Evolutionary conservation across 2,113 vertebrate genomes (phyloP).

Genomic region (Helogale parvula): DNA sequence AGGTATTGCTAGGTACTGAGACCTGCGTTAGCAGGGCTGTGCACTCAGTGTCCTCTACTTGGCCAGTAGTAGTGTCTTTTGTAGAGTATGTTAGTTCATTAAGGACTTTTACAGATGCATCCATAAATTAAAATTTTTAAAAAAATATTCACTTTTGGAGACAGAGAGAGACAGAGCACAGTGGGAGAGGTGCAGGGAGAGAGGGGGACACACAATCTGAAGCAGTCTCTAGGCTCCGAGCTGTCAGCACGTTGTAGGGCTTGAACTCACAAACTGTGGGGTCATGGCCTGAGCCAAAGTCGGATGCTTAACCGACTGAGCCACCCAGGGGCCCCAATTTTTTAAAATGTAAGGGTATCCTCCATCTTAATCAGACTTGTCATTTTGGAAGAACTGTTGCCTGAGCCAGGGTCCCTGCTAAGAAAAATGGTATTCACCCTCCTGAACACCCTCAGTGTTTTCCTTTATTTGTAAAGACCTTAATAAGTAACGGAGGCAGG

Average conservation of each 20-base stretch:
- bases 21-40: not conserved
- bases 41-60: not conserved
- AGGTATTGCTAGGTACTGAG: not conserved
- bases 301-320: too few relatives aligned
- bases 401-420: not conserved
- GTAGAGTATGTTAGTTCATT: not conserved
- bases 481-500: not conserved
- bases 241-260: too few relatives aligned
- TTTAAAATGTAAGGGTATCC: not conserved
- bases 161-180: too few relatives aligned
- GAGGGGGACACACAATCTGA: too few relatives aligned
- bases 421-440: not conserved
- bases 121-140: too few relatives aligned
- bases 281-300: too few relatives aligned
- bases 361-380: not conserved
- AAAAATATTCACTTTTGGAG: too few relatives aligned
- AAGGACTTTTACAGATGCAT: not conserved
- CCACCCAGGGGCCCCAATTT: not conserved
- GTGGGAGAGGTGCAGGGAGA: too few relatives aligned
- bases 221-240: too few relatives aligned
- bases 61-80: not conserved
- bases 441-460: not conserved
- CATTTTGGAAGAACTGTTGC: not conserved
- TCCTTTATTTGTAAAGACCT: not conserved
- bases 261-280: too few relatives aligned